A percentile compares a stretch with the other conserved stretches of the same genome.
phyloP scores from a whole-genome alignment of 2,797 vertebrate genomes.

The Pangasius macronema region DNA sequence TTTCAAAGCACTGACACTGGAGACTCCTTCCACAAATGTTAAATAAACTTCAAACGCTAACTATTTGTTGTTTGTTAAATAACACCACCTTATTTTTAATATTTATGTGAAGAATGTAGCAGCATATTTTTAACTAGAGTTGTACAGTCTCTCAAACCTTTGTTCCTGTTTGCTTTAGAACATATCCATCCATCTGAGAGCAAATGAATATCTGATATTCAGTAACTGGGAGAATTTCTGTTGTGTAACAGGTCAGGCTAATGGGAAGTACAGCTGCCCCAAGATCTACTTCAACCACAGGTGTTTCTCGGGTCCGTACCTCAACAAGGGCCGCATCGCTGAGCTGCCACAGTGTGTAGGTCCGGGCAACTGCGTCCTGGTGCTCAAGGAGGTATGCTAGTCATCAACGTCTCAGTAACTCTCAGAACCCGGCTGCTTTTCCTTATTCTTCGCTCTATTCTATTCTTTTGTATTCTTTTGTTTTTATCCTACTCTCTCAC shows the following conservation, averaged over 20 bases:
- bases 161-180: neutral
- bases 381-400: conserved; percentile 91
- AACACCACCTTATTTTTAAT: neutral
- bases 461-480: neutral
- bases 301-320: conserved; percentile 97
- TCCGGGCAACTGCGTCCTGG: conserved; percentile 95
- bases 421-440: neutral
- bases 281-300: conserved; percentile 99
- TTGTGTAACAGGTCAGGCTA: conserved; percentile 77
- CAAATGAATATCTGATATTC: neutral
- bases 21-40: neutral
- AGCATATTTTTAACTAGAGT: neutral
- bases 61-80: neutral
- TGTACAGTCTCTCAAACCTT: neutral
- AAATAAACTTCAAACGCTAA: neutral
- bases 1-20: neutral
- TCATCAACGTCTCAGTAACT: neutral
- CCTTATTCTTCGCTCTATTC: neutral
- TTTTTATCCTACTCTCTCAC: no score
- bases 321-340: conserved; percentile 97
- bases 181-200: no score
- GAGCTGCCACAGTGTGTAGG: conserved; percentile 96
- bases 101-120: neutral
- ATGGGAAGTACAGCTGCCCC: conserved; percentile 95
- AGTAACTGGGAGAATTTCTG: conserved; percentile 8